Base-by-base conservation (phyloP, 2,113 vertebrate genomes). In the Mustela nigripes region DNA sequence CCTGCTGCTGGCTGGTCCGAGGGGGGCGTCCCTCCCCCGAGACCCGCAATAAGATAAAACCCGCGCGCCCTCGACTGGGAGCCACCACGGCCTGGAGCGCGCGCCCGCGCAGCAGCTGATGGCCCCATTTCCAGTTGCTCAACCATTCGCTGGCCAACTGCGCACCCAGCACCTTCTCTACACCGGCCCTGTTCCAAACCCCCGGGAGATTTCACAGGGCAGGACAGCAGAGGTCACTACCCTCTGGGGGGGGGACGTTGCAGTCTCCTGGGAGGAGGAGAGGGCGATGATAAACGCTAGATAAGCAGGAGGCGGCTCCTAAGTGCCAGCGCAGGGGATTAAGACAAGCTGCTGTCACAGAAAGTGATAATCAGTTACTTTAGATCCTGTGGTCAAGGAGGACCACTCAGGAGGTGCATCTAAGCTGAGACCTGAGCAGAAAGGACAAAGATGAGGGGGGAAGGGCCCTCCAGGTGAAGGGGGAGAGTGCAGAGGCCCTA, bases 21-120 rank as follows among this genome's bases (percentile, higher is more conserved):
- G 71, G 21, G 12, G 67, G 36, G 50, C 7, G 60, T 62, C 42
- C 26, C 31, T 71, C 79, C 21, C 91, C 31, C 4, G 15, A 45
- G 85, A 62, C 89, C 89, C 21, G 4, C 89, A 4, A 11, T 4
- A 39, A 94, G 78, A 88, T 76, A 74, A 89, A 95, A 73, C 82
- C 81, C 69, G 45, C 91, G 86, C 93, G 1, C 93, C 0, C 76
- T 78, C 87, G 33, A 58, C 79, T 7, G 31, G 9, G 94, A 82
- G 62, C 86, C 6, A 62, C 89, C 89, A 5, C 7, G 14, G 88
- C 91, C 63, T 1, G 82, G 73, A 74, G 83, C 97, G 85, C 96
- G 92, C 85, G 14, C 97, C 62, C 50, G 89, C 73, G 48, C 71
- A 4, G 65, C 74, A 4, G 62, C 88, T 28, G 33, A 36, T 2